Evolutionary conservation across 2,888 invertebrate species (phyloP), one percentile per base, ranked within the genome.

Genomic region (Maniola hyperantus): DNA sequence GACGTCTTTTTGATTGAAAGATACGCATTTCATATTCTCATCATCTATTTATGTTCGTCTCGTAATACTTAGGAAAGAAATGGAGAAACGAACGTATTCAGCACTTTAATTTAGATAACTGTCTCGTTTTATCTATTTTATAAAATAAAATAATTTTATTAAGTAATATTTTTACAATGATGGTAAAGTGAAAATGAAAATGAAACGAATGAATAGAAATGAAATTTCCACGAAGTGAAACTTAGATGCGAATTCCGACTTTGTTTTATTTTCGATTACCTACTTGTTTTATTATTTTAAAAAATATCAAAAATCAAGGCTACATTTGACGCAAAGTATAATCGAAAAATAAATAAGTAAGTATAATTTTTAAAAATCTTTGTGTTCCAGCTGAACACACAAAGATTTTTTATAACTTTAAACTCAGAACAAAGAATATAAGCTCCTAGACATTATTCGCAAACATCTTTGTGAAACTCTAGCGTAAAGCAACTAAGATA

Each of bases 401-500:
- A 68, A 68, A 66, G 71, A 65, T 73, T 72, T 75, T 72, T 73
- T 73, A 75, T 72, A 71, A 67, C 72, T 74, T 73, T 71, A 74
- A 75, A 77, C 72, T 74, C 69, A 54, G 69, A 75, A 73, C 72
- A 78, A 77, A 74, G 74, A 57, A 57, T 42, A 76, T 76, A 78
- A 76, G 70, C 78, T 73, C 20, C 69, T 65, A 75, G 75, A 79
- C 76, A 77, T 77, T 75, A 73, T 75, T 74, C 72, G 73, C 71
- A 74, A 75, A 75, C 71, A 76, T 76, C 74, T 76, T 76, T 76
- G 76, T 74, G 69, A 69, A 73, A 75, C 73, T 69, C 54, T 67
- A 71, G 69, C 71, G 68, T 73, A 75, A 77, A 76, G 74, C 73
- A 75, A 74, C 70, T 61, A 71, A 74, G 72, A 75, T 77, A 74